Evolutionary conservation across 2,113 vertebrate species (phyloP), one percentile per base, ranked within the genome.

Genomic region (Terrapene triunguis): DNA sequence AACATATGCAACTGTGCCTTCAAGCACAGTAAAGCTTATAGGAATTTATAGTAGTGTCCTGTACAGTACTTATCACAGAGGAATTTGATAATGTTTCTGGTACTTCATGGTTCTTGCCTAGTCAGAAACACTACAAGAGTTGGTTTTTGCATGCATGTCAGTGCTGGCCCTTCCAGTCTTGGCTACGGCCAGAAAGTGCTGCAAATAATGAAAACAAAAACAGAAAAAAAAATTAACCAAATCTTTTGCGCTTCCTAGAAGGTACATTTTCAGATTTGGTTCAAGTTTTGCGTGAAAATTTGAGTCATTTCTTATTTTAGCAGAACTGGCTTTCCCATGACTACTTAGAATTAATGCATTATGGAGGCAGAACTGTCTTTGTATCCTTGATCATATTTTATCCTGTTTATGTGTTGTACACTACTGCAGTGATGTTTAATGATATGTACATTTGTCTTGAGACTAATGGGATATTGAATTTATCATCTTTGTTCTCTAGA

Each of bases 271-370:
- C 32, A 85, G 74, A 80, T 72, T 89, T 87, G 19, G 88, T 96
- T 91, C 72, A 94, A 17, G 19, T 84, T 93, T 65, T 94, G 87
- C 32, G 87, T 65, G 78, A 83, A 95, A 95, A 19, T 50, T 74
- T 88, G 14, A 50, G n/a, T 88, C 0, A 54, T 83, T 91, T 94
- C 54, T 87, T 94, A 91, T 90, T 94, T n/a, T 92, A 89, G 82
- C 9, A 96, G 3, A 83, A 51, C 54, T 94, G 25, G 78, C 85
- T 88, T 79, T 42, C 47, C 12, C 62, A 65, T 16, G 6, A n/a
- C 62, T 85, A 80, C 89, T 88, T 76, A 81, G 89, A 93, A 95
- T 93, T 91, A 94, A 88, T 91, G 95, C 1, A 91, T 96, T 78
- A 80, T 89, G 22, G 38, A 86, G 81, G 38, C 38, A 92, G 72